Evolutionary conservation across 2,797 vertebrate genomes (phyloP).

Genomic region (Anomalospiza imberbis): DNA sequence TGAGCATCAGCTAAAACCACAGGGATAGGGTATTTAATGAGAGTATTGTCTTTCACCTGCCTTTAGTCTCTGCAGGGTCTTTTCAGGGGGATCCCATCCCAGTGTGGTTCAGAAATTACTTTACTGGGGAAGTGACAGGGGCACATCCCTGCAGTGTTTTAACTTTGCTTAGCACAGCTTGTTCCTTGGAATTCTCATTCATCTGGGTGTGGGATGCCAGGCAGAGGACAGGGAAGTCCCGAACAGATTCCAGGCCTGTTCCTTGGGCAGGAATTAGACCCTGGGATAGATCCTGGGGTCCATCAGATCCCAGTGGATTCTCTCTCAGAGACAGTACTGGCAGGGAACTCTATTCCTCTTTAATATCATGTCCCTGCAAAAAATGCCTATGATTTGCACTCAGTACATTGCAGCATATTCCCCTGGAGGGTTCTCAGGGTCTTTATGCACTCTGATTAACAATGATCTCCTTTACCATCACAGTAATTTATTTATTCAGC

Average conservation of each 20-base stretch:
- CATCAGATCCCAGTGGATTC: neutral
- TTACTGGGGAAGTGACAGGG: neutral
- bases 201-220: neutral
- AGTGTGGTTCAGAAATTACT: neutral
- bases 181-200: neutral
- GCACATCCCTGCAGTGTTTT: neutral
- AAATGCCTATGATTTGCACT: neutral
- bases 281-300: neutral
- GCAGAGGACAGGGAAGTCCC: neutral
- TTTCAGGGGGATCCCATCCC: neutral
- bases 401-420: neutral
- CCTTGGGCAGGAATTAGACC: neutral
- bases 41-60: slow-evolving; percentile 1
- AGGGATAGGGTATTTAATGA: slow-evolving; percentile 17
- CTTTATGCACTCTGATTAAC: slow-evolving; percentile 31
- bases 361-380: neutral
- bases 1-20: neutral
- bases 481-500: slow-evolving; percentile 16
- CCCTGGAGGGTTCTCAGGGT: slow-evolving; percentile 2
- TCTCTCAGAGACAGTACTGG: neutral
- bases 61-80: neutral
- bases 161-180: neutral
- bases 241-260: neutral
- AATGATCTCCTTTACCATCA: neutral
- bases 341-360: neutral